Percentiles rank a stretch among this genome's conserved stretches.
phyloP scores from a whole-genome alignment of 2,797 vertebrate genomes.

The Myotis findleyi region DNA sequence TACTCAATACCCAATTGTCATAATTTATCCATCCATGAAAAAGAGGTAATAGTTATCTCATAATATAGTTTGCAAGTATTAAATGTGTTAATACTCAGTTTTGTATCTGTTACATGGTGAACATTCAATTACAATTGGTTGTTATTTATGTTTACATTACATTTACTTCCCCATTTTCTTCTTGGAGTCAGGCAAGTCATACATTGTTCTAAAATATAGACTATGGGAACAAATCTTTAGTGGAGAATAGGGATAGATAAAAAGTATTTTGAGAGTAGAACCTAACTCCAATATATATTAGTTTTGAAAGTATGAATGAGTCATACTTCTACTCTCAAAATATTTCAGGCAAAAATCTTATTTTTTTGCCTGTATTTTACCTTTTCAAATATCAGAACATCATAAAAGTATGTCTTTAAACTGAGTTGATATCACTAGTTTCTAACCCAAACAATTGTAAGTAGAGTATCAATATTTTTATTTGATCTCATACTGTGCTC shows the following conservation, averaged over 20 bases:
- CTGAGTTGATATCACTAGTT: background rate
- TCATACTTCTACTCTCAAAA: background rate
- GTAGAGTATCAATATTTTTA: background rate
- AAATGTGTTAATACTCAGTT: background rate
- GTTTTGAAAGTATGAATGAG: too few relatives aligned
- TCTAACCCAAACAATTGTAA: background rate
- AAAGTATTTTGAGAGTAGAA: background rate
- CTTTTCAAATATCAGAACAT: background rate
- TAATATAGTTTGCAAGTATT: background rate
- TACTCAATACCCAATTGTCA: background rate
- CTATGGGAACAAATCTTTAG: background rate
- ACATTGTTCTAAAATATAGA: background rate
- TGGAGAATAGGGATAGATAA: background rate
- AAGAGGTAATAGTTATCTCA: background rate
- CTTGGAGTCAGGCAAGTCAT: background rate
- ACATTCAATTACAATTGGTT: background rate
- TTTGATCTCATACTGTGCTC: background rate
- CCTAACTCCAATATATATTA: too few relatives aligned
- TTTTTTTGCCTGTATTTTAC: background rate
- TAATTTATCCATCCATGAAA: background rate
- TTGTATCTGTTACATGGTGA: background rate
- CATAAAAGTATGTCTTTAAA: background rate
- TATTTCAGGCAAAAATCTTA: background rate
- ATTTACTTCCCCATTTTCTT: background rate
- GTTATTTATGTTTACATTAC: background rate